phyloP scores from a whole-genome alignment of 2,888 invertebrate species.

The Agrilus cyanescens region DNA sequence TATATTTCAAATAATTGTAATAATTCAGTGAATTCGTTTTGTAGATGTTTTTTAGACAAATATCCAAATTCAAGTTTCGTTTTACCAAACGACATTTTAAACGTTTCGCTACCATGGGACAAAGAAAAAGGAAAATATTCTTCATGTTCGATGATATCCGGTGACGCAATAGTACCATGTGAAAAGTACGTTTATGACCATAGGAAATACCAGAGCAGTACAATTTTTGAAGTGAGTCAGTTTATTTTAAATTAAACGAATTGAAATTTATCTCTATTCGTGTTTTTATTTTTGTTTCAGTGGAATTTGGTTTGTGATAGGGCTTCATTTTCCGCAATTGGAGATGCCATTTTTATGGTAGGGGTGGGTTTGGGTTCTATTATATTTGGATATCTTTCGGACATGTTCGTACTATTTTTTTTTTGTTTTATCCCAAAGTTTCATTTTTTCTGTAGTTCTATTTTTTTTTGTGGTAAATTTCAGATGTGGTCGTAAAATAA shows the following conservation, averaged over 20 bases:
- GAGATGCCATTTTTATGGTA: constrained; percentile 58
- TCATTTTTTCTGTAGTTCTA: background rate
- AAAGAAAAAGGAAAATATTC: constrained; percentile 35
- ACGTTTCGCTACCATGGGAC: constrained; percentile 44
- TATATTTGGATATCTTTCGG: constrained; percentile 59
- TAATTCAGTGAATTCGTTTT: background rate
- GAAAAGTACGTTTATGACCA: constrained; percentile 48
- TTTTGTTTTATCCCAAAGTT: background rate
- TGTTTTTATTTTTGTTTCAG: constrained; percentile 30
- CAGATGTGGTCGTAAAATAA: constrained; percentile 56
- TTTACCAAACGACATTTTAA: constrained; percentile 35
- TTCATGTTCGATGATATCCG: constrained; percentile 40
- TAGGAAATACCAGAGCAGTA: constrained; percentile 46
- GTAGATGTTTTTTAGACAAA: constrained; percentile 30
- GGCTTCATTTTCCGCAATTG: constrained; percentile 49
- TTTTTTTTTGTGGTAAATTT: constrained; percentile 6
- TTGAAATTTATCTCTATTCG: background rate
- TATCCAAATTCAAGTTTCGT: constrained; percentile 37
- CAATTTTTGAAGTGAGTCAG: constrained; percentile 48
- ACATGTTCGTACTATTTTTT: constrained; percentile 34
- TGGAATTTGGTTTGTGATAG: constrained; percentile 57
- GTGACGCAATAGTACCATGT: constrained; percentile 37
- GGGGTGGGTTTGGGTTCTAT: constrained; percentile 64
- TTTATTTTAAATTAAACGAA: background rate
- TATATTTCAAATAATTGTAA: background rate